Percentiles rank a stretch among this genome's conserved stretches.
Conservation (phyloP, 2,888 invertebrate species). For the Morinoia aosen region DNA sequence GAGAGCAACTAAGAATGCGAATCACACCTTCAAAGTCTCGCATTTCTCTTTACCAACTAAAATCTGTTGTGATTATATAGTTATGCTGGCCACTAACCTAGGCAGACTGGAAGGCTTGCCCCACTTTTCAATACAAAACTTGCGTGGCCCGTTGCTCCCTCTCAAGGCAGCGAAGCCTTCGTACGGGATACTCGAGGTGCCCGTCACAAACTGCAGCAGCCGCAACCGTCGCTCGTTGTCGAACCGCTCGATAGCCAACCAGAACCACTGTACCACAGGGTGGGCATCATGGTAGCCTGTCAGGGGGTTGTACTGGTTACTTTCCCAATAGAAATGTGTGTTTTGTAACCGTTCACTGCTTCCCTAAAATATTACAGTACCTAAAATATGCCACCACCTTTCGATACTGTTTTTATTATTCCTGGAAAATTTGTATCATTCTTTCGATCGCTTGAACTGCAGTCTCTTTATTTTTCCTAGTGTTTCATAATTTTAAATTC, state of each 20-base stretch:
- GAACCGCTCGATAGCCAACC: slow-evolving; percentile 95
- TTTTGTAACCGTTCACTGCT: neutral
- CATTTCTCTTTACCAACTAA: neutral
- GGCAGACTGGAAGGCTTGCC: slow-evolving; percentile 94
- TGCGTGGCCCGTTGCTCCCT: slow-evolving; percentile 94
- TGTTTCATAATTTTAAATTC: too few relatives aligned
- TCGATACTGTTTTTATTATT: too few relatives aligned
- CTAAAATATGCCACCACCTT: too few relatives aligned
- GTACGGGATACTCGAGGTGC: slow-evolving; percentile 97
- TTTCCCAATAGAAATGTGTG: neutral
- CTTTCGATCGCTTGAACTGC: too few relatives aligned
- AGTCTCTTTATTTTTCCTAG: too few relatives aligned
- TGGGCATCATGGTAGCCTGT: slow-evolving; percentile 93
- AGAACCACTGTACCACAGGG: slow-evolving; percentile 97
- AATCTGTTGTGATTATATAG: neutral
- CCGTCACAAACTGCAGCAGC: slow-evolving; percentile 96
- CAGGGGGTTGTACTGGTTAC: neutral
- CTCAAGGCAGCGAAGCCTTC: slow-evolving; percentile 96
- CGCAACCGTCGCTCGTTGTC: slow-evolving; percentile 94
- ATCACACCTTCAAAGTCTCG: neutral
- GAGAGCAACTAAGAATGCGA: neutral
- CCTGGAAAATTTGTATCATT: too few relatives aligned
- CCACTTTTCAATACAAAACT: slow-evolving; percentile 98
- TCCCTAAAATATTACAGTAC: too few relatives aligned
- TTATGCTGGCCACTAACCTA: slow-evolving; percentile 74